phyloP scores from a whole-genome alignment of 2,797 vertebrate genomes.

The Pitangus sulphuratus region DNA sequence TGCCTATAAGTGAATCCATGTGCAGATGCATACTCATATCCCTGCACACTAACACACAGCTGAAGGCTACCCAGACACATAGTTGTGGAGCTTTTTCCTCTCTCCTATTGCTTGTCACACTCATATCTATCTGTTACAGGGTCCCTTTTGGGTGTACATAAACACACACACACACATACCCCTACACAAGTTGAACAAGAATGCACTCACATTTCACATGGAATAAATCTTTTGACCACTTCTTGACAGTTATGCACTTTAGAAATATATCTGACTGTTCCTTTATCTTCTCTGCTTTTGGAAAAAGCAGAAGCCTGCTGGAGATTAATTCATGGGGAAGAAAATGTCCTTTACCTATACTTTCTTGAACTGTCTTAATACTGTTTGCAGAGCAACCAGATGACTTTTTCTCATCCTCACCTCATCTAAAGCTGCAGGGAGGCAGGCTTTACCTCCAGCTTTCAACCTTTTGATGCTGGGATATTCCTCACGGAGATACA shows the following conservation, averaged over 20 bases:
- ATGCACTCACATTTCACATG: conserved; percentile 68
- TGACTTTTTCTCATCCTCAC: conserved; percentile 31
- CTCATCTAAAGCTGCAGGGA: conserved; percentile 74
- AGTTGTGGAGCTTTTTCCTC: background rate
- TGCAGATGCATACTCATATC: background rate
- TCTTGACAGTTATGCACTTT: conserved; percentile 77
- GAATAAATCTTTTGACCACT: conserved; percentile 74
- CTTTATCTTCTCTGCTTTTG: conserved; percentile 73
- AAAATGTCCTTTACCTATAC: conserved; percentile 81
- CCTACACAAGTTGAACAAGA: background rate
- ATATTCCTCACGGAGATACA: conserved; percentile 66
- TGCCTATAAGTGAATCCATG: background rate
- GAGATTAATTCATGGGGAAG: conserved; percentile 83
- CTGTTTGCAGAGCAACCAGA: conserved; percentile 80
- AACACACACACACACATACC: fast-evolving
- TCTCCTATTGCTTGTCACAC: background rate
- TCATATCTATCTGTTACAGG: background rate
- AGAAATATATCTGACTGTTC: conserved; percentile 86
- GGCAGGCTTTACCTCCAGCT: conserved; percentile 82
- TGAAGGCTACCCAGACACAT: background rate
- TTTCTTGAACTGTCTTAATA: conserved; percentile 71
- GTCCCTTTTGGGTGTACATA: background rate
- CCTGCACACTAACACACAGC: background rate
- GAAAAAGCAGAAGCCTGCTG: conserved; percentile 77
- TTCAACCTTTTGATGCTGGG: conserved; percentile 69